These are phyloP conservation scores for Cistogaster globosa DNA, from an alignment of 2,888 invertebrate genomes.

Conservation along the genomic window DNA sequence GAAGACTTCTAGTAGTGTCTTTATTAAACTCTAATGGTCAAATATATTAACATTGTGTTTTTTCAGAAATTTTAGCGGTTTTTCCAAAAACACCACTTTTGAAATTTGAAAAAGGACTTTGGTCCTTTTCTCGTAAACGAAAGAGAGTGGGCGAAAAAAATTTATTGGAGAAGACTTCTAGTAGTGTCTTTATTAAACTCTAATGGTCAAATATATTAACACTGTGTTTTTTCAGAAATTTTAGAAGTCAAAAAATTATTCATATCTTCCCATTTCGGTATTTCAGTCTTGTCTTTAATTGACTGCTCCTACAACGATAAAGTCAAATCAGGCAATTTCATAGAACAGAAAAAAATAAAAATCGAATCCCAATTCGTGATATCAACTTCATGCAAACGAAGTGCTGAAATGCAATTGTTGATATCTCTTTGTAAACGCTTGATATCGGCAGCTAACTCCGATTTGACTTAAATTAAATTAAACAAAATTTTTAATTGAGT, in stretches of 20 bases:
- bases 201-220: too few relatives aligned
- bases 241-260: neutral
- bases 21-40: too few relatives aligned
- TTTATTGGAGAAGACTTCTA: too few relatives aligned
- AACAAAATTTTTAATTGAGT: too few relatives aligned
- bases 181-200: too few relatives aligned
- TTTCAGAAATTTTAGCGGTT: too few relatives aligned
- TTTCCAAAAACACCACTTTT: too few relatives aligned
- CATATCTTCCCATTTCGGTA: neutral
- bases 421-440: slow-evolving; percentile 4
- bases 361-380: neutral
- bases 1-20: too few relatives aligned
- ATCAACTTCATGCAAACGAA: neutral
- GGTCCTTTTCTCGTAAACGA: too few relatives aligned
- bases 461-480: neutral
- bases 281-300: neutral
- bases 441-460: neutral
- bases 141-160: too few relatives aligned
- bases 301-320: neutral
- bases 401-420: neutral
- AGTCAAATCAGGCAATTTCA: neutral
- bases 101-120: too few relatives aligned
- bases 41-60: too few relatives aligned
- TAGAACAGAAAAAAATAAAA: neutral
- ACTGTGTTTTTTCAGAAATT: slow-evolving; percentile 37